A percentile compares a stretch with the other conserved stretches of the same genome.
phyloP scores from a whole-genome alignment of 2,888 invertebrate species.

The Pediacus dermestoides region DNA sequence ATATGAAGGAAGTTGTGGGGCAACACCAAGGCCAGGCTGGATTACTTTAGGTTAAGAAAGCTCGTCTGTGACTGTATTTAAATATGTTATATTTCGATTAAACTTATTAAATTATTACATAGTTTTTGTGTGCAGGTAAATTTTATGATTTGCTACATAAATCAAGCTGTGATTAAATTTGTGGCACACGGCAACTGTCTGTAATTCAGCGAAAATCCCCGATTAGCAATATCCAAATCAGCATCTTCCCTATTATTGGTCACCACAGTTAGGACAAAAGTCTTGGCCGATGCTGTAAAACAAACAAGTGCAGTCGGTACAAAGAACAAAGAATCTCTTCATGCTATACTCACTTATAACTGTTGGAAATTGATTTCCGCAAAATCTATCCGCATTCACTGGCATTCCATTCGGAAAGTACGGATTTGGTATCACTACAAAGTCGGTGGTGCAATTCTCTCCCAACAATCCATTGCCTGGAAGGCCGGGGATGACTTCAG shows the following conservation, averaged over 20 bases:
- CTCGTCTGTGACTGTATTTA: too few species aligned
- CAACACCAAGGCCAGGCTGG: conserved; percentile 62
- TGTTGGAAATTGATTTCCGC: conserved; percentile 66
- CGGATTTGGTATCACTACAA: conserved; percentile 71
- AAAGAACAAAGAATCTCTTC: conserved; percentile 2
- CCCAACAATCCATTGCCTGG: conserved; percentile 58
- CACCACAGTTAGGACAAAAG: conserved; percentile 71
- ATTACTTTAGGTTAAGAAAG: too few species aligned
- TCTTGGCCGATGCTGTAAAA: conserved; percentile 60
- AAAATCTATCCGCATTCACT: conserved; percentile 64
- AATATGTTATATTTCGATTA: too few species aligned
- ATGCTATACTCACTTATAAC: conserved; percentile 56
- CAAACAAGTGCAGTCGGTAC: conserved; percentile 4
- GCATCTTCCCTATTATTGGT: conserved; percentile 61
- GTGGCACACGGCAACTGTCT: conserved; percentile 61
- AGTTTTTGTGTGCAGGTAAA: too few species aligned
- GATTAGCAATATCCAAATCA: conserved; percentile 62
- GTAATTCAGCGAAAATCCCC: conserved; percentile 71
- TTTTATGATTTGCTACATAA: too few species aligned
- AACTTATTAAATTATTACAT: too few species aligned
- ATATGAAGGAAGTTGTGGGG: conserved; percentile 64
- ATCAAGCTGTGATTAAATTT: conserved; percentile 6
- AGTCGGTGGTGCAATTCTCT: conserved; percentile 65
- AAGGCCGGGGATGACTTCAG: conserved; percentile 57
- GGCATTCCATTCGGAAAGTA: conserved; percentile 35